Percentiles rank a stretch among this genome's conserved stretches.
Evolutionary conservation across 1,140 invertebrate genomes (phyloP).

Genomic region (Eriosoma lanigerum): DNA sequence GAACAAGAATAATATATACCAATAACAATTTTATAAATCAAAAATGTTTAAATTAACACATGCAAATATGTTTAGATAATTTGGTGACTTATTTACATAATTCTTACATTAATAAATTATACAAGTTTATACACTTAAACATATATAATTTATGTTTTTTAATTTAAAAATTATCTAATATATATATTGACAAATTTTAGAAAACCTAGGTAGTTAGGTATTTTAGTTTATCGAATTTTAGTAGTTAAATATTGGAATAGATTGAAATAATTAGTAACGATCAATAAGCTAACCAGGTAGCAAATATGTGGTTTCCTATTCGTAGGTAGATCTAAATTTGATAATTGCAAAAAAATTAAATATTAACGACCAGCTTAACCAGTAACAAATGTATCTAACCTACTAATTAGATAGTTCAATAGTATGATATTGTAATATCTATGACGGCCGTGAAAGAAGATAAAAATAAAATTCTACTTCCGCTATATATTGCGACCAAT

Average conservation of each 20-base stretch:
- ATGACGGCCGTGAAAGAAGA: background rate
- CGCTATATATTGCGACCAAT: constrained; percentile 17
- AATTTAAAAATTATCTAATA: background rate
- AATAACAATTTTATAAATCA: background rate
- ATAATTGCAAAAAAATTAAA: too few relatives aligned
- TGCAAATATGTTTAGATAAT: background rate
- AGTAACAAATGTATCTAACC: too few relatives aligned
- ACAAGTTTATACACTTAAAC: background rate
- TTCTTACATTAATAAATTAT: background rate
- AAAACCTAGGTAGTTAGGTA: background rate
- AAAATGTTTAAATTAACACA: background rate
- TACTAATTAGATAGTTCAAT: too few relatives aligned
- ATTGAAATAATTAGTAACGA: too few relatives aligned
- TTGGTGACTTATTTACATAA: background rate
- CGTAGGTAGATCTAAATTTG: too few relatives aligned
- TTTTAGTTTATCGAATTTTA: too few relatives aligned
- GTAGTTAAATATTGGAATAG: too few relatives aligned
- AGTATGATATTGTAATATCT: too few relatives aligned
- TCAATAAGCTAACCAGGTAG: too few relatives aligned
- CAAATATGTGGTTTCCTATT: too few relatives aligned
- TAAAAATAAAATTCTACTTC: constrained; percentile 28
- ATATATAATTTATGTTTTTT: background rate
- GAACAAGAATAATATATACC: background rate
- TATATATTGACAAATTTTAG: background rate
- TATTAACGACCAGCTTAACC: too few relatives aligned